These are phyloP conservation scores for human (Homo sapiens) DNA, from an alignment of 2,113 vertebrate species.

Conservation along the genomic window GRCh38 chr4:101852501-101853000, in stretches of 20 bases:
- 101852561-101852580: neutral
- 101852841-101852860: neutral
- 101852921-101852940: neutral
- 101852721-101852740: neutral
- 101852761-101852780: slow-evolving; percentile 1
- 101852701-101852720: neutral
- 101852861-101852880: neutral
- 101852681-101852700: neutral
- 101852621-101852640: neutral
- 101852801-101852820: neutral
- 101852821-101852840: neutral
- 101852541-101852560: neutral
- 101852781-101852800: neutral
- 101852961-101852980: neutral
- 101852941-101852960: neutral
- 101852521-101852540: neutral
- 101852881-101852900: slow-evolving; percentile 4
- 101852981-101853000: neutral
- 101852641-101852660: neutral
- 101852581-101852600: neutral
- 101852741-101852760: neutral
- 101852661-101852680: slow-evolving; percentile 33
- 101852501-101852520: neutral
- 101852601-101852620: neutral
- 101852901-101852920: neutral